Conservation (phyloP, 2,113 vertebrate genomes). For the Cyanistes caeruleus region DNA sequence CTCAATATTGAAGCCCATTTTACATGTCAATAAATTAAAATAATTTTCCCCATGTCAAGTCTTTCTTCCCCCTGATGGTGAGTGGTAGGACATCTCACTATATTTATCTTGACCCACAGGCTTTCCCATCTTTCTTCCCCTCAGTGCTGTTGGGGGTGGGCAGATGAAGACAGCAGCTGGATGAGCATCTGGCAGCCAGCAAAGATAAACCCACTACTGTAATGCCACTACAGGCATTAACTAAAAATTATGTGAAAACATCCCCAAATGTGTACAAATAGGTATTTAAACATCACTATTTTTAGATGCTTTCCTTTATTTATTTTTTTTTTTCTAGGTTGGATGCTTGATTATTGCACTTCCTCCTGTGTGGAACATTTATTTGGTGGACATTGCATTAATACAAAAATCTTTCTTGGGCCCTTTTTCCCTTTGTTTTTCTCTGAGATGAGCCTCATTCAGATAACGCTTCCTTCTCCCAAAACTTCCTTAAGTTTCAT, state of each 20-base stretch:
- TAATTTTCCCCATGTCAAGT: neutral
- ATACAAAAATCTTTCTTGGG: neutral
- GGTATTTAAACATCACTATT: neutral
- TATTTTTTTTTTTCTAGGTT: neutral
- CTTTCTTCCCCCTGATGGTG: neutral
- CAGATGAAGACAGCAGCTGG: neutral
- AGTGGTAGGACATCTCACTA: neutral
- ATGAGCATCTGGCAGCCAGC: neutral
- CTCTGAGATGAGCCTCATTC: neutral
- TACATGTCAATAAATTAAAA: neutral
- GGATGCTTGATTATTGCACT: neutral
- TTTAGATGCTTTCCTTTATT: neutral
- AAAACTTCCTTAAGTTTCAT: neutral
- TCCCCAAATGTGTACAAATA: neutral
- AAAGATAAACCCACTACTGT: neutral
- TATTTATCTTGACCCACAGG: neutral
- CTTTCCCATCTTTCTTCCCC: neutral
- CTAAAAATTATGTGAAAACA: neutral
- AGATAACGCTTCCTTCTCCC: neutral
- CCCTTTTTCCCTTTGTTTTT: neutral
- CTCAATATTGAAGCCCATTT: neutral
- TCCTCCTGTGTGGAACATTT: neutral
- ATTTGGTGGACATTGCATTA: neutral
- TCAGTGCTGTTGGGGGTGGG: neutral
- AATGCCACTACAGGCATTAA: neutral